Conservation (phyloP, 2,113 vertebrate genomes). For the Vimba vimba region DNA sequence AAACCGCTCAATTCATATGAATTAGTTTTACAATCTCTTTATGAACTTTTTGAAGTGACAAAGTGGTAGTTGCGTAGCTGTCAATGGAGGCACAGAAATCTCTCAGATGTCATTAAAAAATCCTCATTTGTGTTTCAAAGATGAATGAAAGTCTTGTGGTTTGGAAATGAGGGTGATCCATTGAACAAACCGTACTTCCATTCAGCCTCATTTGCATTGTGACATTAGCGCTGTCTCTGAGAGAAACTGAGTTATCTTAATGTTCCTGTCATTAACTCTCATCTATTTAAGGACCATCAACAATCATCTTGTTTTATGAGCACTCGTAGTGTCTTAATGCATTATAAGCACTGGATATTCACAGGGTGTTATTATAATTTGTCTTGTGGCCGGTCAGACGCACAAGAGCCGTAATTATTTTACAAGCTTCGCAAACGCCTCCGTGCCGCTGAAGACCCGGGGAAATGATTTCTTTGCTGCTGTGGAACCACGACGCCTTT, state of each 20-base stretch:
- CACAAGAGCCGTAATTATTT: slow-evolving; percentile 31
- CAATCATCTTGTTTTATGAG: slow-evolving; percentile 16
- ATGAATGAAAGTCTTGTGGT: no score
- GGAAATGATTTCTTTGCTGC: not conserved
- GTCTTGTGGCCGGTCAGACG: slow-evolving; percentile 7
- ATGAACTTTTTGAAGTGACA: no score
- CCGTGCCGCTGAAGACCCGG: not conserved
- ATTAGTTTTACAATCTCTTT: no score
- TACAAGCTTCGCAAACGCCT: slow-evolving; percentile 9
- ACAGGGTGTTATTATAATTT: slow-evolving; percentile 34
- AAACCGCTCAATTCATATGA: no score
- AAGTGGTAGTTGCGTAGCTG: no score
- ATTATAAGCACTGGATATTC: slow-evolving; percentile 34
- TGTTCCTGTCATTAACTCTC: slow-evolving; percentile 19
- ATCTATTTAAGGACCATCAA: slow-evolving; percentile 12
- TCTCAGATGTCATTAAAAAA: no score
- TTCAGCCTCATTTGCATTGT: not conserved
- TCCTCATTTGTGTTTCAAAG: no score
- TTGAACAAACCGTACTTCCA: not conserved
- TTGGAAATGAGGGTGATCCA: no score
- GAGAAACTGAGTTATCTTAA: not conserved
- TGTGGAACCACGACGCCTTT: not conserved
- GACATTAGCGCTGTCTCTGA: not conserved
- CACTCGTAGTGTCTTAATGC: not conserved
- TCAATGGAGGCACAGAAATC: no score